Conservation (phyloP, 2,888 invertebrate species). For the Stegophylla sp. region DNA sequence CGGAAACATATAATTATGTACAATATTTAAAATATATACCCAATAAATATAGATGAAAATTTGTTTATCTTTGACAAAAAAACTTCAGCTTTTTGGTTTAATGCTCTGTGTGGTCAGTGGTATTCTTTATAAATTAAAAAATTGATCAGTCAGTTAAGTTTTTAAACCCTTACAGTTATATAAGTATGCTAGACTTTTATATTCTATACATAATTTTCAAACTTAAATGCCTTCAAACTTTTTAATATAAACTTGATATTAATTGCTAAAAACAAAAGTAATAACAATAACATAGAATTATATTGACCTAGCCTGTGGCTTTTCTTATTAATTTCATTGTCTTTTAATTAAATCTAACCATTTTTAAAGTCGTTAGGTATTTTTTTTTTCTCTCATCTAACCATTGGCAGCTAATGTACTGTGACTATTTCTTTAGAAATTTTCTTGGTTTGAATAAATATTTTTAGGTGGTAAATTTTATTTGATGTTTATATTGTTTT, state of each 20-base stretch:
- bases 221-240: background rate
- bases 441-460: background rate
- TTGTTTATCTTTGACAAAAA: conserved; percentile 26
- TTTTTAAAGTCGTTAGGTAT: background rate
- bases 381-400: background rate
- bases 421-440: background rate
- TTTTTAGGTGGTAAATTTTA: conserved; percentile 17
- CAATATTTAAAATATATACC: conserved; percentile 26
- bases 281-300: conserved; percentile 17
- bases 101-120: conserved; percentile 37
- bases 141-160: conserved; percentile 9
- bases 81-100: conserved; percentile 33
- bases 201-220: conserved; percentile 6
- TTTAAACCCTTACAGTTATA: conserved; percentile 31
- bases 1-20: conserved; percentile 7
- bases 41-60: conserved; percentile 25
- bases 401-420: conserved; percentile 1
- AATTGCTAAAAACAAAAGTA: conserved; percentile 15
- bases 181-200: conserved; percentile 37
- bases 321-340: conserved; percentile 10
- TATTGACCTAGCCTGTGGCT: background rate
- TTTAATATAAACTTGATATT: conserved; percentile 34
- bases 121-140: conserved; percentile 39
- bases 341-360: background rate
- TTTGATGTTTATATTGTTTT: conserved; percentile 28